Evolutionary conservation across 2,888 invertebrate species (phyloP), one percentile per base, ranked within the genome.

Genomic region (Apamea crenata): DNA sequence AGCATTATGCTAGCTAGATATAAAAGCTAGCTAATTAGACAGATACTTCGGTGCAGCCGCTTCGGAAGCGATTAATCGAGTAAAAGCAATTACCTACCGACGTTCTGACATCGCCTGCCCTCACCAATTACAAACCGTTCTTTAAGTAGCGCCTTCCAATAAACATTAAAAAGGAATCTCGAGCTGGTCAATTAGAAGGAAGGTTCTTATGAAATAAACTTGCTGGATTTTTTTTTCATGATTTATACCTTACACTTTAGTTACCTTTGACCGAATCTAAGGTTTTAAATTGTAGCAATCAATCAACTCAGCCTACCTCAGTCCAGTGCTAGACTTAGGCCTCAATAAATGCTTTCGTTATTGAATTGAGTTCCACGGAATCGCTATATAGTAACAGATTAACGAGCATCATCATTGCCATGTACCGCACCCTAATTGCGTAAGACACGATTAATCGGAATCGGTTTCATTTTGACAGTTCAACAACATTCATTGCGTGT

Each of bases 31-130:
- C n/a, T 71, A 74, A 70, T 74, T 73, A 70, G 44, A 66, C 2
- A 56, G 69, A 85, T 74, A 74, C 61, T 65, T 56, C 47, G 36
- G 61, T 71, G 56, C 67, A 71, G 29, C 50, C 65, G 56, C 56
- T 67, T 81, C 68, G 76, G 75, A 74, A 77, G 75, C 81, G 84
- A 90, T 89, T 92, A 91, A 91, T 91, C 80, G 88, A 87, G 83
- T 88, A 87, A 91, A 92, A 89, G 90, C 89, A 91, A 92, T 93
- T 90, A 91, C 89, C 80, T 90, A 91, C 89, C 80, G 74, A 47
- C 44, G 73, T 72, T 79, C 77, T 84, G 88, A 89, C 86, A 89
- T 82, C 85, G 87, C 86, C 89, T 85, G 87, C 80, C 77, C 66
- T 73, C 68, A 76, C 70, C 82, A 86, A 90, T 90, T 87, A 85